A percentile compares a stretch with the other conserved stretches of the same genome.
Conservation (phyloP, 2,888 invertebrate genomes). For the Eugnorisma glareosa region DNA sequence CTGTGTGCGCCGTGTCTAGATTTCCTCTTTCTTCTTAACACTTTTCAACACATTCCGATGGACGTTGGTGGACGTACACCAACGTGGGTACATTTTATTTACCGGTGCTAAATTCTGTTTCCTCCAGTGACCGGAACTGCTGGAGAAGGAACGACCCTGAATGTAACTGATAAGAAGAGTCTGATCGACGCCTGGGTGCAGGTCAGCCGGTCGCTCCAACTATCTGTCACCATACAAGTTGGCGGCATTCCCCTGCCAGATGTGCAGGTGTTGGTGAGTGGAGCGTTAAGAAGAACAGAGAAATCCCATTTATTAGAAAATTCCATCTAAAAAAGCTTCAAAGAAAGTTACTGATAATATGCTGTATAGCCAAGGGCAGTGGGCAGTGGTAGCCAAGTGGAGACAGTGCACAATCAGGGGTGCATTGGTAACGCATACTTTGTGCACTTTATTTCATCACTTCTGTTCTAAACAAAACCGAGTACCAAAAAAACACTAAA, state of each 20-base stretch:
- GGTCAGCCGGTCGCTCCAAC: constrained; percentile 41
- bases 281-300: not conserved
- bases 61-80: not conserved
- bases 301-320: not conserved
- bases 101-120: not conserved
- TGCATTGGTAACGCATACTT: not conserved
- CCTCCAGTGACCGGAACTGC: constrained; percentile 58
- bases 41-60: not conserved
- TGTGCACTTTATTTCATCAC: not conserved
- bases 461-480: not conserved
- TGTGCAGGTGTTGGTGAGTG: constrained; percentile 58
- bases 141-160: constrained; percentile 65
- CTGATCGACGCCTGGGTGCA: constrained; percentile 61
- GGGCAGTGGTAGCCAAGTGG: not conserved
- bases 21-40: not conserved
- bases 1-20: too few relatives aligned
- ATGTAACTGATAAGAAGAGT: constrained; percentile 59
- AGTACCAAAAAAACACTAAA: too few relatives aligned
- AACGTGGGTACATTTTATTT: not conserved
- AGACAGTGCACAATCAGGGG: not conserved
- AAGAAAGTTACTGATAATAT: not conserved
- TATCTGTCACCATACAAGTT: constrained; percentile 92
- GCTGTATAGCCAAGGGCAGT: not conserved
- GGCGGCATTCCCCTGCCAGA: constrained; percentile 92
- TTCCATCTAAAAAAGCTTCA: not conserved